Percentiles rank a stretch among this genome's conserved stretches.
These are phyloP conservation scores for Acipenser ruthenus DNA, from an alignment of 2,797 vertebrate species.

Conservation along the genomic window DNA sequence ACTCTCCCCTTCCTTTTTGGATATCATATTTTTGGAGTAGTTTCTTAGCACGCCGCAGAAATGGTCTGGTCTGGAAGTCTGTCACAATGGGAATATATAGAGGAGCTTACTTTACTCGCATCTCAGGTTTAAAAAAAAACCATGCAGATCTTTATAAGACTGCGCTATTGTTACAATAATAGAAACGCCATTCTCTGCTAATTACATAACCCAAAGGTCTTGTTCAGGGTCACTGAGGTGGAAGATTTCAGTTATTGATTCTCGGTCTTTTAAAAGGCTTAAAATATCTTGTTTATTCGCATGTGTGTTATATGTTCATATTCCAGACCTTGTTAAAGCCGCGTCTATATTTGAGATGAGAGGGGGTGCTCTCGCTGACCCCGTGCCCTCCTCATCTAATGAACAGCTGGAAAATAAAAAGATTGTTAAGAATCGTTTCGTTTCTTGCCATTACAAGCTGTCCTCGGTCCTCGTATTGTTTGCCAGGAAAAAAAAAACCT, in stretches of 20 bases:
- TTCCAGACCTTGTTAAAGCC: neutral
- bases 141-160: constrained; percentile 24
- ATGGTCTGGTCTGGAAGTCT: too few species aligned
- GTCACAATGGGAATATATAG: constrained; percentile 55
- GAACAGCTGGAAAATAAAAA: constrained; percentile 73
- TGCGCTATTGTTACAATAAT: neutral
- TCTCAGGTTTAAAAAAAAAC: constrained; percentile 49
- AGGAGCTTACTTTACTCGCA: constrained; percentile 65
- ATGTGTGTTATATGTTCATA: neutral
- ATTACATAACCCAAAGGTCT: constrained; percentile 57
- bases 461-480: constrained; percentile 54
- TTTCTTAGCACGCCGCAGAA: too few species aligned
- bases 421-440: constrained; percentile 68
- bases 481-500: constrained; percentile 42
- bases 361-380: neutral
- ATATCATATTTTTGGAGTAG: too few species aligned
- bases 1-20: too few species aligned
- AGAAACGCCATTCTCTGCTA: constrained; percentile 55
- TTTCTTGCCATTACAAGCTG: constrained; percentile 68
- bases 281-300: constrained; percentile 29
- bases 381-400: constrained; percentile 55
- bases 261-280: constrained; percentile 31
- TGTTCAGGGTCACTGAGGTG: constrained; percentile 55
- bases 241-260: constrained; percentile 57
- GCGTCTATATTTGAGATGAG: neutral